Percentiles rank a stretch among this genome's conserved stretches.
phyloP scores from a whole-genome alignment of 1,140 invertebrate species.

The Platorchestia sp. region DNA sequence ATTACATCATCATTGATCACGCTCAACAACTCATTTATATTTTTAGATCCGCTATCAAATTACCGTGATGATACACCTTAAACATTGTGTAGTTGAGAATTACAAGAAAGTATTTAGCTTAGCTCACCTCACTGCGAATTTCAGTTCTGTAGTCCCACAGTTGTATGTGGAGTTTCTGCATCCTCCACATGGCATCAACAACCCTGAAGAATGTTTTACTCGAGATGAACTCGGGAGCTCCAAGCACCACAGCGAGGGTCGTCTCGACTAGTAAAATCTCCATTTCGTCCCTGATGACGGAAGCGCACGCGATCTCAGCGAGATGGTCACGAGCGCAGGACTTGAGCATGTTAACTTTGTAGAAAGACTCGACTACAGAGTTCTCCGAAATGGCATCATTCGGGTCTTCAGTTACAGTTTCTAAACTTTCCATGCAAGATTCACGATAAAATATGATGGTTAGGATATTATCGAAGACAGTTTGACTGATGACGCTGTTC shows the following conservation, averaged over 20 bases:
- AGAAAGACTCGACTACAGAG: constrained; percentile 18
- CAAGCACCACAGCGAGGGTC: constrained; percentile 58
- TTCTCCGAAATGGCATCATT: not conserved
- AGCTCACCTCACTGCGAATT: constrained; percentile 62
- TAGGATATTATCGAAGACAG: constrained; percentile 64
- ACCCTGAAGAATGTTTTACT: constrained; percentile 61
- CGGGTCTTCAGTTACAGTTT: constrained; percentile 4
- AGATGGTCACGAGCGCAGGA: constrained; percentile 65
- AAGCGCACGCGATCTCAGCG: constrained; percentile 57
- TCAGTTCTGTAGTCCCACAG: constrained; percentile 59
- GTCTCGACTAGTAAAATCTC: constrained; percentile 63
- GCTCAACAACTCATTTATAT: not conserved
- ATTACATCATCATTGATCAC: not conserved
- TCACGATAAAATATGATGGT: constrained; percentile 61
- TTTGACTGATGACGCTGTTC: constrained; percentile 57
- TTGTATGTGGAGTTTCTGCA: constrained; percentile 31
- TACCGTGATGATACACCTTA: not conserved
- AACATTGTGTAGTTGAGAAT: not conserved
- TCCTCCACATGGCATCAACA: constrained; percentile 58
- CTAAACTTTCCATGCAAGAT: constrained; percentile 60
- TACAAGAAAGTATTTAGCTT: not conserved
- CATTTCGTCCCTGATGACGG: constrained; percentile 62
- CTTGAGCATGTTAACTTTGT: constrained; percentile 61
- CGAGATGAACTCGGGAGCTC: constrained; percentile 61
- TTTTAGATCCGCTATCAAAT: not conserved